Evolutionary conservation across 2,797 vertebrate genomes (phyloP).

Genomic region (Clangula hyemalis): DNA sequence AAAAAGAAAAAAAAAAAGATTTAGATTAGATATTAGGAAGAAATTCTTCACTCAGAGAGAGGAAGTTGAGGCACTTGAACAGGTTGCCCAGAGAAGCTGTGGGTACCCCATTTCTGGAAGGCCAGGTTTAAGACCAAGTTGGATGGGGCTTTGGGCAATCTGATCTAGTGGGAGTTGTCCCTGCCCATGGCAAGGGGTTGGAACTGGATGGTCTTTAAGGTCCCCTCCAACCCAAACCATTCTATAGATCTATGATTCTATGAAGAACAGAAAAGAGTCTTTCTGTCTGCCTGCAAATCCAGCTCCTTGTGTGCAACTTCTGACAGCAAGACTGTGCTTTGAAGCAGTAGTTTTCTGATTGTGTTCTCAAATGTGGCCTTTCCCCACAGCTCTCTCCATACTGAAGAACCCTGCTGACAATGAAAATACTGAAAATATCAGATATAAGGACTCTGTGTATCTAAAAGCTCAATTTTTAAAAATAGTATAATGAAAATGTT

Average conservation of each 20-base stretch:
- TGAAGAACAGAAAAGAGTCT: background rate
- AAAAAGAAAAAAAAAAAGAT: background rate
- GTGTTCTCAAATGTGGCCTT: background rate
- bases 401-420: background rate
- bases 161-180: background rate
- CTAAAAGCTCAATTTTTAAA: background rate
- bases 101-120: background rate
- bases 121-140: background rate
- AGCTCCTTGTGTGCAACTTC: background rate
- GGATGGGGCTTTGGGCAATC: background rate
- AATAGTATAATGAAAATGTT: background rate
- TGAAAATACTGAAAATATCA: background rate
- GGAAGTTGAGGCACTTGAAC: background rate
- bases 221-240: background rate
- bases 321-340: background rate
- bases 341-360: background rate
- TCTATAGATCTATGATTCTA: background rate
- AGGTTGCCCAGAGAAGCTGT: background rate
- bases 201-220: background rate
- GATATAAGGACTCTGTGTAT: accelerated
- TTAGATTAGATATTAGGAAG: background rate
- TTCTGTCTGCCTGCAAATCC: background rate
- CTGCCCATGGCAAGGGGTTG: background rate
- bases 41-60: background rate
- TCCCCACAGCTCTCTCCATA: accelerated